A percentile compares a stretch with the other conserved stretches of the same genome.
Conservation (phyloP, 1,140 invertebrate genomes). For the Nixonia krombeini region DNA sequence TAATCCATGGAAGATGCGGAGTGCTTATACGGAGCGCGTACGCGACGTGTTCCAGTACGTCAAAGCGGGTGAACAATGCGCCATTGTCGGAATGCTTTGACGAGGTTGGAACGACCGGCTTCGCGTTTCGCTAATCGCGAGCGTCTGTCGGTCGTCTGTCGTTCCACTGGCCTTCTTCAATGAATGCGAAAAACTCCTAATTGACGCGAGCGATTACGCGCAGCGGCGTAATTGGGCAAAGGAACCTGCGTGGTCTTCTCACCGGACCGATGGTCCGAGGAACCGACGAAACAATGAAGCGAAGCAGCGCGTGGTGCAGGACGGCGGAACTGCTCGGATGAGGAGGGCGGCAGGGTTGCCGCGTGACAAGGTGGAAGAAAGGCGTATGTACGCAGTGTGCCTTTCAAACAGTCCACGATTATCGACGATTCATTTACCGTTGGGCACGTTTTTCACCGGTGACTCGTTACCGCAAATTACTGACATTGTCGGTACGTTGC, state of each 20-base stretch:
- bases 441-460: too few species aligned
- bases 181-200: constrained; percentile 58
- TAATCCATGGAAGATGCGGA: too few species aligned
- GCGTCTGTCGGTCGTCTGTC: constrained; percentile 29
- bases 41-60: too few species aligned
- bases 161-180: constrained; percentile 25
- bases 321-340: constrained; percentile 15
- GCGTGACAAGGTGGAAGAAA: constrained; percentile 11
- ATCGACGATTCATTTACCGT: too few species aligned
- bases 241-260: constrained; percentile 52
- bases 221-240: constrained; percentile 61
- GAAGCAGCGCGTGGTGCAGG: constrained; percentile 6
- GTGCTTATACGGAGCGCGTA: too few species aligned
- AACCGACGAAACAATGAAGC: constrained; percentile 57
- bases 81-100: constrained; percentile 4
- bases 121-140: constrained; percentile 24
- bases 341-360: constrained; percentile 1
- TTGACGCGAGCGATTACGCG: constrained; percentile 61
- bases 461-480: too few species aligned
- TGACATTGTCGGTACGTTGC: too few species aligned
- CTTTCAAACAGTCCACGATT: constrained; percentile 2
- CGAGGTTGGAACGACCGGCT: constrained; percentile 18
- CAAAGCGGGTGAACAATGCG: too few species aligned
- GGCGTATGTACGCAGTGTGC: constrained; percentile 1
- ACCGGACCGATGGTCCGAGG: constrained; percentile 52